Evolutionary conservation across 1,140 invertebrate species (phyloP), one percentile per base, ranked within the genome.

Genomic region (Bombus impatiens): DNA sequence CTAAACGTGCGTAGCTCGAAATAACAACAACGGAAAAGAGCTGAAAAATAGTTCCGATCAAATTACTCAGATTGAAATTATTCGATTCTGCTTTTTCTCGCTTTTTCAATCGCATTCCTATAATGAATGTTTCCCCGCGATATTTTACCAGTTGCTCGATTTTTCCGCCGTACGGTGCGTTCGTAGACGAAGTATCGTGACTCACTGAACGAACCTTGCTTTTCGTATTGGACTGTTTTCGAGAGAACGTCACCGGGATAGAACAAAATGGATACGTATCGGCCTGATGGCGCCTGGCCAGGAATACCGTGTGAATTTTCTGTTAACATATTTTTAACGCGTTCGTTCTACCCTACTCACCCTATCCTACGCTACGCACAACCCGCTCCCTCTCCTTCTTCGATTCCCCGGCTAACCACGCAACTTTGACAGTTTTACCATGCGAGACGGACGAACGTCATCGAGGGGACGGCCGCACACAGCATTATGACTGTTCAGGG

Each of bases 301-400:
- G 74, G 47, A 76, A 76, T 76, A 76, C 47, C 74, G n/a, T 57
- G 74, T 35, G 47, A 76, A 76, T 76, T 68, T 68, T 76, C 44
- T 53, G 32, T 76, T 75, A 76, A 76, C 74, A 76, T 76, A 76
- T 76, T 76, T 76, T 76, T 76, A 57, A 76, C 44, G 74, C 74
- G 47, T 53, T 75, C 44, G 2, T 44, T 74, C 42, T 76, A 76
- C 47, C 25, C n/a, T 37, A 13, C 47, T 75, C 42, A 32, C 18
- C 22, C 42, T 75, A 44, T 74, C 42, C n/a, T 25, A 53, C 10
- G 15, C 9, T 13, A 47, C 32, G 18, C n/a, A 53, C 42, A 42
- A 12, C 37, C 65, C 65, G 18, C 47, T 53, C 18, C 32, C 65
- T 35, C 65, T 3, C 35, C n/a, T 25, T 10, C 1, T 28, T 28